Conservation (phyloP, 1,140 invertebrate species). For the Heliconius eleuchia region DNA sequence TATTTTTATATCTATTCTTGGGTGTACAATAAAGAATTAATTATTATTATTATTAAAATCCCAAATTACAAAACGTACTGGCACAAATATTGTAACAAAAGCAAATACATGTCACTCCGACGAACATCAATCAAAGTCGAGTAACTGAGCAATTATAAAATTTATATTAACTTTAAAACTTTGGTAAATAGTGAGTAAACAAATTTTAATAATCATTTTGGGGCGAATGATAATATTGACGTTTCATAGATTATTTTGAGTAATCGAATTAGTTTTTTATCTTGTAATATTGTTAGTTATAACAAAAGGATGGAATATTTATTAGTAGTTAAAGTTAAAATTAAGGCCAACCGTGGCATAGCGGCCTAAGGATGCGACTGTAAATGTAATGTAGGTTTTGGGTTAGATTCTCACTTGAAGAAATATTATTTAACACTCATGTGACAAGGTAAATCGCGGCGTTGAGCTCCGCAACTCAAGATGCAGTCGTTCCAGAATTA, state of each 20-base stretch:
- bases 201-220: not conserved
- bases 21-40: too few species aligned
- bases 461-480: too few species aligned
- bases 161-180: not conserved
- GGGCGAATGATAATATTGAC: not conserved
- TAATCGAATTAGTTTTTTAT: not conserved
- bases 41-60: not conserved
- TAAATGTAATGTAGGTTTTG: too few species aligned
- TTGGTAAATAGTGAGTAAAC: not conserved
- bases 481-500: too few species aligned
- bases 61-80: not conserved
- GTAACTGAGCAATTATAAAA: not conserved
- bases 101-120: not conserved
- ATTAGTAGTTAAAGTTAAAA: too few species aligned
- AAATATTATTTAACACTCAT: too few species aligned
- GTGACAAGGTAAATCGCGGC: too few species aligned
- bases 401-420: too few species aligned
- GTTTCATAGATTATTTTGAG: not conserved
- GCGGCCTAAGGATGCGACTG: too few species aligned
- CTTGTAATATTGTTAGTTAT: not conserved
- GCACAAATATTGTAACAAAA: not conserved
- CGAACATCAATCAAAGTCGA: conserved; percentile 1
- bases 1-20: too few species aligned
- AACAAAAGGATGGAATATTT: too few species aligned
- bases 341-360: too few species aligned